Percentiles rank a stretch among this genome's conserved stretches.
phyloP scores from a whole-genome alignment of 2,113 vertebrate genomes.

The Tachycineta bicolor region DNA sequence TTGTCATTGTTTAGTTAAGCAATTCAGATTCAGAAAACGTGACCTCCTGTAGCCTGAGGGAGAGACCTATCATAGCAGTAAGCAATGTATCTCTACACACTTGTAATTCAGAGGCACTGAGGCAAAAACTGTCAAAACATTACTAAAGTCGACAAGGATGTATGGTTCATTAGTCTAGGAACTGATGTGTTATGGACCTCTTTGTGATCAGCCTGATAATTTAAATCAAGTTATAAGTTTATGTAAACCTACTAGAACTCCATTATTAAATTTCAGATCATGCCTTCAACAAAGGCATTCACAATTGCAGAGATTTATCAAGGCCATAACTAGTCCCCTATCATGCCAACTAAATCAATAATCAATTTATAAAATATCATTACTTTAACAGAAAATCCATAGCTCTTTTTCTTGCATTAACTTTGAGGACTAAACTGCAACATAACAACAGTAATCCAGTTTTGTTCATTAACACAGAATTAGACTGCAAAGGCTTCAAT shows the following conservation, averaged over 20 bases:
- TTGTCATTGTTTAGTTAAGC: slow-evolving; percentile 60
- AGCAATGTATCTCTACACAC: slow-evolving; percentile 45
- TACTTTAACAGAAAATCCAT: slow-evolving; percentile 23
- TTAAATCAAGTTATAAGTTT: slow-evolving; percentile 65
- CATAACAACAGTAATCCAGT: background rate
- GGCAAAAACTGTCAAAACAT: slow-evolving; percentile 78
- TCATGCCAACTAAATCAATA: slow-evolving; percentile 32
- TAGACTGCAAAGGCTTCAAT: background rate
- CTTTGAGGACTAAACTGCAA: background rate
- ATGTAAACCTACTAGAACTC: slow-evolving; percentile 29
- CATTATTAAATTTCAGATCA: slow-evolving; percentile 59
- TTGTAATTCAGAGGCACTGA: slow-evolving; percentile 73
- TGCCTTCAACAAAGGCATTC: background rate
- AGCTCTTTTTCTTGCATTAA: background rate
- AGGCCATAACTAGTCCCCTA: background rate
- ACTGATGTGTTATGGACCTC: slow-evolving; percentile 64
- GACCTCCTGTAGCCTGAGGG: slow-evolving; percentile 49
- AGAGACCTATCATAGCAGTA: slow-evolving; percentile 30
- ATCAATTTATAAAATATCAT: slow-evolving; percentile 59
- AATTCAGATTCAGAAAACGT: slow-evolving; percentile 58
- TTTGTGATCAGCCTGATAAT: slow-evolving; percentile 72
- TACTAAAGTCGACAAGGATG: slow-evolving; percentile 65
- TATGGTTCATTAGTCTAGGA: slow-evolving; percentile 74
- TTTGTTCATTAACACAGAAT: slow-evolving; percentile 6
- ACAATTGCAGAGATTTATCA: slow-evolving; percentile 33